Evolutionary conservation across 2,888 invertebrate species (phyloP).

Genomic region (Teleiodes luculella): DNA sequence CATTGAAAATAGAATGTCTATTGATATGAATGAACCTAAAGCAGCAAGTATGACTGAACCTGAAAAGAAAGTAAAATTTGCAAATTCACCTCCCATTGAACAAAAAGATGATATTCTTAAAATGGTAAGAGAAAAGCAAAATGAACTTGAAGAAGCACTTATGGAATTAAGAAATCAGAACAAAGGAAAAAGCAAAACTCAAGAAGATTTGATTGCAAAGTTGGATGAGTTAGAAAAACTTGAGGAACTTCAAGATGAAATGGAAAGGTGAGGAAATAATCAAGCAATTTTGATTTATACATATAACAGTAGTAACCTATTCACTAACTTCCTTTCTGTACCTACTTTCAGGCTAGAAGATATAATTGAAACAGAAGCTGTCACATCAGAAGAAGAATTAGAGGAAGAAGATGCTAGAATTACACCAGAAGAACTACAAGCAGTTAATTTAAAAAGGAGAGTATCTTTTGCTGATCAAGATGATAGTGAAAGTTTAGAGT

Average conservation of each 20-base stretch:
- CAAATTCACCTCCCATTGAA: neutral
- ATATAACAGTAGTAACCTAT: neutral
- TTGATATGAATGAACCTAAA: neutral
- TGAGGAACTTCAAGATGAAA: constrained; percentile 77
- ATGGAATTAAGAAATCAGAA: constrained; percentile 48
- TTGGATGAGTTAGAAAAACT: constrained; percentile 77
- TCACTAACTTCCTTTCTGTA: neutral
- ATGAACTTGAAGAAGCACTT: constrained; percentile 51
- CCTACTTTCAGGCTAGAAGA: constrained; percentile 49
- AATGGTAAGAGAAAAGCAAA: constrained; percentile 56
- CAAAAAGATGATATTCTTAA: constrained; percentile 48
- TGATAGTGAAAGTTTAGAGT: constrained; percentile 54
- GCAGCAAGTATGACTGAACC: constrained; percentile 4
- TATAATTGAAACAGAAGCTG: constrained; percentile 44
- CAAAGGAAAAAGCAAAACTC: constrained; percentile 41
- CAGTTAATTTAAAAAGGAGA: constrained; percentile 38
- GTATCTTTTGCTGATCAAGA: constrained; percentile 65
- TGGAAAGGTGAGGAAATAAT: constrained; percentile 72
- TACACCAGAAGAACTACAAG: constrained; percentile 12
- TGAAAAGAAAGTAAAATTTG: constrained; percentile 4
- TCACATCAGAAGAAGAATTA: constrained; percentile 27
- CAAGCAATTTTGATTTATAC: too few species aligned
- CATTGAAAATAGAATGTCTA: neutral
- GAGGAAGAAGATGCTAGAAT: constrained; percentile 23
- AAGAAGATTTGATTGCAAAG: constrained; percentile 63